Conservation (phyloP, 2,113 vertebrate genomes). For the Elachura formosa region DNA sequence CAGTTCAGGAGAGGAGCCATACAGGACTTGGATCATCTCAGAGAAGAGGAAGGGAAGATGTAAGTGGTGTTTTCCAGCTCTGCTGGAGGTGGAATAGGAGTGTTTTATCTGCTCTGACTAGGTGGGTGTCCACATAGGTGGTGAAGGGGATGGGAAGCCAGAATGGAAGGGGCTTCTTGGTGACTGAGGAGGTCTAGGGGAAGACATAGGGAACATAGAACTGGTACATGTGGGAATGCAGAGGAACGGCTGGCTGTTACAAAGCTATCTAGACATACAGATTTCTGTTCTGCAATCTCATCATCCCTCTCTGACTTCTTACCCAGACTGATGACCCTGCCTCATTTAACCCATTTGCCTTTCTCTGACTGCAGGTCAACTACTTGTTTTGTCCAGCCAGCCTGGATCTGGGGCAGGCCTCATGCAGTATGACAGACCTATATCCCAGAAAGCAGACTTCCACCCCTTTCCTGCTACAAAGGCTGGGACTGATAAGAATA, state of each 20-base stretch:
- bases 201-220: background rate
- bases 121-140: background rate
- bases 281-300: background rate
- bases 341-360: background rate
- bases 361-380: background rate
- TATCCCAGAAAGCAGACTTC: background rate
- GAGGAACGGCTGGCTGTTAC: background rate
- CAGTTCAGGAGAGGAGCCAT: background rate
- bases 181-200: background rate
- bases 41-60: background rate
- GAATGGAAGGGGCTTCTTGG: background rate
- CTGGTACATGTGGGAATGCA: rapidly evolving
- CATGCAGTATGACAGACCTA: background rate
- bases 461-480: background rate
- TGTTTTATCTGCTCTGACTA: background rate
- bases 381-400: background rate
- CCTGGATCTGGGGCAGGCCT: background rate
- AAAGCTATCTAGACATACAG: background rate
- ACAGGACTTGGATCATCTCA: background rate
- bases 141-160: background rate
- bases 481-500: background rate
- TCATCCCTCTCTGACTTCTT: background rate
- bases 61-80: background rate
- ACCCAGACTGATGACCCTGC: background rate
- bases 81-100: background rate